Conservation (phyloP, 2,797 vertebrate species). For the Anisognathus igniventris region DNA sequence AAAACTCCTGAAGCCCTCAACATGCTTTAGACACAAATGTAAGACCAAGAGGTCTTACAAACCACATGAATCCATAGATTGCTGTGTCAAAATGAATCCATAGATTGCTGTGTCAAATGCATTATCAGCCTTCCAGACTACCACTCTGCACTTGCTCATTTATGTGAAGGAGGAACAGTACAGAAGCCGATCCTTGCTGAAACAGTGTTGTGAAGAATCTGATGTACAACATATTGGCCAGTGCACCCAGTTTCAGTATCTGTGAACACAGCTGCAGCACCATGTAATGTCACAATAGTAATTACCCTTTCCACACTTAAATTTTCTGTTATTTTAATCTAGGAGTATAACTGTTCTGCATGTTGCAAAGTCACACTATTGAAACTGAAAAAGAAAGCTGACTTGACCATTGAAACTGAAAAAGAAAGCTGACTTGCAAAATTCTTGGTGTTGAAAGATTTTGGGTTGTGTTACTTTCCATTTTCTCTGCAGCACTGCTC, state of each 20-base stretch:
- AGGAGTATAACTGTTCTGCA: background rate
- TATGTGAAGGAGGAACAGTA: background rate
- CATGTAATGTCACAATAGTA: background rate
- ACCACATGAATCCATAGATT: background rate
- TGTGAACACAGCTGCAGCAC: background rate
- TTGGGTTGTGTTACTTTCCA: background rate
- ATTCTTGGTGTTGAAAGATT: background rate
- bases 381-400: background rate
- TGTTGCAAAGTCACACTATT: background rate
- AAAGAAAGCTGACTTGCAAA: background rate
- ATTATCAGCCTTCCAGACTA: background rate
- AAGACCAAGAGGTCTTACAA: background rate
- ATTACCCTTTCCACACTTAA: background rate
- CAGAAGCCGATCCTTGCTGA: background rate
- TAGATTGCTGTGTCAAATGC: background rate
- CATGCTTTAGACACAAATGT: background rate
- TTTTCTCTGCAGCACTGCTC: background rate
- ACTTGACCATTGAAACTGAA: background rate
- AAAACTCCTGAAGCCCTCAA: background rate
- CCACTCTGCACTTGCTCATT: background rate
- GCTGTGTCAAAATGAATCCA: background rate
- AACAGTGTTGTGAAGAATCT: background rate
- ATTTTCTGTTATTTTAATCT: background rate
- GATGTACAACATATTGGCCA: background rate
- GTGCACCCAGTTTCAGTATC: background rate